Evolutionary conservation across 35 echinoderm and acorn worm genomes (phyloP).

Genomic region (Acanthaster planci): DNA sequence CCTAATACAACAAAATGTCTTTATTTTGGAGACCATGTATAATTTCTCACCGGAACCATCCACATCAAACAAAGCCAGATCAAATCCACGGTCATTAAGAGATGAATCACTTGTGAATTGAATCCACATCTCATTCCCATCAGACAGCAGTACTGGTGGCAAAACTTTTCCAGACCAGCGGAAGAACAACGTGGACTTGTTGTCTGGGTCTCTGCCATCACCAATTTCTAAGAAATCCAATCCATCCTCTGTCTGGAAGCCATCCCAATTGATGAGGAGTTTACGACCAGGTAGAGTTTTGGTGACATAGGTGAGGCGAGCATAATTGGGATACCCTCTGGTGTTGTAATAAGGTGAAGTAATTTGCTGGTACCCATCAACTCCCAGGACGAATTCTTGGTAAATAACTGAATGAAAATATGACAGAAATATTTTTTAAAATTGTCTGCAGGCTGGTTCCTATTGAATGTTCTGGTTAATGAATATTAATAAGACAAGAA

Average conservation of each 20-base stretch:
- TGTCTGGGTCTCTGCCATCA: not conserved
- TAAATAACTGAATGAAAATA: not conserved
- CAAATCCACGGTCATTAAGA: not conserved
- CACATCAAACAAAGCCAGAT: not conserved
- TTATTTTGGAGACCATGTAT: no score
- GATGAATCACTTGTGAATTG: not conserved
- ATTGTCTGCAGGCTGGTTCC: no score
- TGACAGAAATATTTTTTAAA: not conserved
- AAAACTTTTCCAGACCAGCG: not conserved
- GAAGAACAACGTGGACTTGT: not conserved
- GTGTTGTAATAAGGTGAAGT: not conserved
- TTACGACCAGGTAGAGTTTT: not conserved
- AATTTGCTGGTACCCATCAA: not conserved
- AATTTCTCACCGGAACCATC: not conserved
- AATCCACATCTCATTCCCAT: constrained; percentile 8
- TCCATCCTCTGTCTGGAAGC: not conserved
- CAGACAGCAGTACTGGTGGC: not conserved
- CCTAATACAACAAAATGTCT: no score
- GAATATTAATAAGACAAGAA: no score
- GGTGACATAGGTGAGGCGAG: not conserved
- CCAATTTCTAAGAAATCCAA: not conserved
- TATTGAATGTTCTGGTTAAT: no score
- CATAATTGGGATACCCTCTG: not conserved
- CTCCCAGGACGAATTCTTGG: not conserved
- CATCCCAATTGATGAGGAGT: not conserved